These are phyloP conservation scores for Apeira syringaria DNA, from an alignment of 2,888 invertebrate genomes.

Conservation along the genomic window DNA sequence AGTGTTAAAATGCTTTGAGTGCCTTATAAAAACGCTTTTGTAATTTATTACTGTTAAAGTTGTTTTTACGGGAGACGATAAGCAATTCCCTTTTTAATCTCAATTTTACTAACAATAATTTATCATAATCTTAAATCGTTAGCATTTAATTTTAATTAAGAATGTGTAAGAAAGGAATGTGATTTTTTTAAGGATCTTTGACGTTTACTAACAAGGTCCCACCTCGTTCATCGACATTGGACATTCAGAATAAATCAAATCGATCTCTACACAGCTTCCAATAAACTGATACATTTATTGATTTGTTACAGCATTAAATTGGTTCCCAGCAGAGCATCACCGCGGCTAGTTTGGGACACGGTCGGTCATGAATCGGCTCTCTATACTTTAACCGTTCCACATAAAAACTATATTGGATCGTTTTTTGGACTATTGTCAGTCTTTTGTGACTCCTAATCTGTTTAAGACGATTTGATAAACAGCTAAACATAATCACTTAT, in stretches of 20 bases:
- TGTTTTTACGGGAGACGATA: slow-evolving; percentile 39
- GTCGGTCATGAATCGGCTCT: slow-evolving; percentile 56
- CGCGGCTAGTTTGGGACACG: slow-evolving; percentile 60
- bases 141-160: slow-evolving; percentile 25
- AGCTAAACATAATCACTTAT: no score
- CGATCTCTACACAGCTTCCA: slow-evolving; percentile 79
- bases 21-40: slow-evolving; percentile 50
- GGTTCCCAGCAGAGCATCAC: slow-evolving; percentile 77
- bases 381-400: slow-evolving; percentile 41
- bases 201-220: slow-evolving; percentile 80
- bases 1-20: slow-evolving; percentile 61
- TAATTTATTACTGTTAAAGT: slow-evolving; percentile 46
- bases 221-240: slow-evolving; percentile 66
- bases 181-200: slow-evolving; percentile 61
- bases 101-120: slow-evolving; percentile 16
- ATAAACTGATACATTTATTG: slow-evolving; percentile 83
- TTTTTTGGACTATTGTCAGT: slow-evolving; percentile 46
- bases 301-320: slow-evolving; percentile 82
- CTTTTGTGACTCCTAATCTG: slow-evolving; percentile 48
- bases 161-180: slow-evolving; percentile 30
- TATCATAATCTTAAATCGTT: slow-evolving; percentile 22
- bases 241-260: slow-evolving; percentile 77
- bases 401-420: slow-evolving; percentile 47
- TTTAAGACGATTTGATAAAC: slow-evolving; percentile 34
- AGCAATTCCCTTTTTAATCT: slow-evolving; percentile 15